Evolutionary conservation across 2,888 invertebrate genomes (phyloP).

Genomic region (Eilema depressum): DNA sequence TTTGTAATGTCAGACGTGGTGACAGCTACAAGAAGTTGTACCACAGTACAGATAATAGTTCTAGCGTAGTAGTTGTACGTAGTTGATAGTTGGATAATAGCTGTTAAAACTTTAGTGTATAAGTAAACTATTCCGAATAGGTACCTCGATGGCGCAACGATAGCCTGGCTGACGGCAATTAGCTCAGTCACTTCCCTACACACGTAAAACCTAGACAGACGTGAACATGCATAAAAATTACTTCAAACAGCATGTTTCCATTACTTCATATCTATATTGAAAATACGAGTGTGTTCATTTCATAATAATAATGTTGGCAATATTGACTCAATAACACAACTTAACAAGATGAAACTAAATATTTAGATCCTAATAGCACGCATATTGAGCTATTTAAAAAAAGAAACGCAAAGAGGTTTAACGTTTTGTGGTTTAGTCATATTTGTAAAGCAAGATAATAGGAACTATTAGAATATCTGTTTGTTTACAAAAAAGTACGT

Average conservation of each 20-base stretch:
- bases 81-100: too few species aligned
- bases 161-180: too few species aligned
- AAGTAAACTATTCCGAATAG: too few species aligned
- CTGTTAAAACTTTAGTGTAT: too few species aligned
- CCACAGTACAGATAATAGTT: too few species aligned
- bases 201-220: neutral
- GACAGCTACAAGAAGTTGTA: too few species aligned
- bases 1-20: too few species aligned
- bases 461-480: neutral
- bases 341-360: neutral
- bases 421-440: neutral
- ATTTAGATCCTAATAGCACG: neutral
- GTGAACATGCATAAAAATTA: neutral
- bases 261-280: neutral
- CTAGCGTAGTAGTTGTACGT: too few species aligned
- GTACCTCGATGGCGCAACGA: too few species aligned
- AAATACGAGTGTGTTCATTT: neutral
- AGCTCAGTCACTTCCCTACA: too few species aligned
- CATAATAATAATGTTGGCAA: neutral
- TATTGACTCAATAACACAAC: slow-evolving; percentile 1
- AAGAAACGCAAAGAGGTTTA: neutral
- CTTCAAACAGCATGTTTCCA: neutral
- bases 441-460: neutral
- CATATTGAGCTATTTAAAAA: neutral
- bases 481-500: slow-evolving; percentile 1